These are phyloP conservation scores for Papio anubis DNA, from an alignment of 2,113 vertebrate species.

Conservation along the genomic window DNA sequence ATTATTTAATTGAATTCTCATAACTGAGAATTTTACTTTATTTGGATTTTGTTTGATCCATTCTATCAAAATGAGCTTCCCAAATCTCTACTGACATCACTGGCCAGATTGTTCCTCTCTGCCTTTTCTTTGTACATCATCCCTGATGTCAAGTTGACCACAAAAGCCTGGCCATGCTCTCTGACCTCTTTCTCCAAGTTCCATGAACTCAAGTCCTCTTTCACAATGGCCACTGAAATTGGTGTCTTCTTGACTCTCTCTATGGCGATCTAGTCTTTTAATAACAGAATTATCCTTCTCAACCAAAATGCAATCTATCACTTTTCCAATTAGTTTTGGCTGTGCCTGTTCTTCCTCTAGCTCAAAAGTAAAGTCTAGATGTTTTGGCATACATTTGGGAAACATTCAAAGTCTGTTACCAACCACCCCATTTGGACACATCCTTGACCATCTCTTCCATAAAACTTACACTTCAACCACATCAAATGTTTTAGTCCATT, in stretches of 20 bases:
- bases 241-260: neutral
- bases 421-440: rapidly evolving
- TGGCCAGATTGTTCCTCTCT: neutral
- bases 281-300: neutral
- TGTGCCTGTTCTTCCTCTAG: neutral
- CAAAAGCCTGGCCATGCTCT: neutral
- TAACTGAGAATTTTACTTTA: neutral
- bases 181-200: neutral
- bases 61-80: neutral
- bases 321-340: neutral
- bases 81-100: neutral
- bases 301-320: neutral
- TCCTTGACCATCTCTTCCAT: neutral
- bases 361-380: neutral
- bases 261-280: neutral
- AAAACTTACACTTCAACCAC: neutral
- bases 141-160: neutral
- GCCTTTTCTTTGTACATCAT: no score
- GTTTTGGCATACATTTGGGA: neutral
- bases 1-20: neutral
- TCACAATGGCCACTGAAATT: neutral
- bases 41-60: neutral
- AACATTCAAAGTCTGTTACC: neutral
- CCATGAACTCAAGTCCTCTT: neutral
- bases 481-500: neutral